These are phyloP conservation scores for Hylyphantes graminicola DNA, from an alignment of 1,140 invertebrate species.

Conservation along the genomic window DNA sequence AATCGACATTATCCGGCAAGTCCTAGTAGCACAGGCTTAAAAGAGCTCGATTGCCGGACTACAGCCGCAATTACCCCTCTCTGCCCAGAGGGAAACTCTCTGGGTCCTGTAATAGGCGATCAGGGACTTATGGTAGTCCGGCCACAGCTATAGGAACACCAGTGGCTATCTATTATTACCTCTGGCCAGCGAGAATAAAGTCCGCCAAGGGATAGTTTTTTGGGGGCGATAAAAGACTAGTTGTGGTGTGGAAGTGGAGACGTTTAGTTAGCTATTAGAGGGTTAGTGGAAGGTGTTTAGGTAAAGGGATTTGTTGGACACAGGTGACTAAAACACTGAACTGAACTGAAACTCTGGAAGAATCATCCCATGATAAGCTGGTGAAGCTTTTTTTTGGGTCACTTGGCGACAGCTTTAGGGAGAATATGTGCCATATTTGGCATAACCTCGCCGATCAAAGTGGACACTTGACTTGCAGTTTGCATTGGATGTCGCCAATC, in stretches of 20 bases:
- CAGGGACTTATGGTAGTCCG: constrained; percentile 47
- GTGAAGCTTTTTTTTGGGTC: too few relatives aligned
- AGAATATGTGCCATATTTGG: too few relatives aligned
- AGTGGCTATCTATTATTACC: constrained; percentile 47
- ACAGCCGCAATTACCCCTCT: constrained; percentile 56
- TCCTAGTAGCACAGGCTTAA: constrained; percentile 26
- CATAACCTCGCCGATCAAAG: too few relatives aligned
- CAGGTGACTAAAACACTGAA: too few relatives aligned
- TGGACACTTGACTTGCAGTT: too few relatives aligned
- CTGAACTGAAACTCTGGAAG: too few relatives aligned
- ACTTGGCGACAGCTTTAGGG: too few relatives aligned
- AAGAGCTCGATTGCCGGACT: constrained; percentile 54
- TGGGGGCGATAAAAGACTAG: constrained; percentile 38
- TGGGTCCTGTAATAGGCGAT: constrained; percentile 48
- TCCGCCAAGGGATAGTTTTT: constrained; percentile 48
- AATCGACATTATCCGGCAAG: constrained; percentile 27
- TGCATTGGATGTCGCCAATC: too few relatives aligned
- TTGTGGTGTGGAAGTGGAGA: constrained; percentile 34
- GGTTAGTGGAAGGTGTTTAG: not conserved
- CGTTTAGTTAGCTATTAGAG: constrained; percentile 49
- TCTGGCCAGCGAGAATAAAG: constrained; percentile 34
- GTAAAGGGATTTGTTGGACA: too few relatives aligned
- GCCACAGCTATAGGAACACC: constrained; percentile 5
- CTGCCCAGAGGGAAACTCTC: constrained; percentile 41
- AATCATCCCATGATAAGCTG: too few relatives aligned